Evolutionary conservation across 2,797 vertebrate genomes (phyloP).

Genomic region (Periparus ater): DNA sequence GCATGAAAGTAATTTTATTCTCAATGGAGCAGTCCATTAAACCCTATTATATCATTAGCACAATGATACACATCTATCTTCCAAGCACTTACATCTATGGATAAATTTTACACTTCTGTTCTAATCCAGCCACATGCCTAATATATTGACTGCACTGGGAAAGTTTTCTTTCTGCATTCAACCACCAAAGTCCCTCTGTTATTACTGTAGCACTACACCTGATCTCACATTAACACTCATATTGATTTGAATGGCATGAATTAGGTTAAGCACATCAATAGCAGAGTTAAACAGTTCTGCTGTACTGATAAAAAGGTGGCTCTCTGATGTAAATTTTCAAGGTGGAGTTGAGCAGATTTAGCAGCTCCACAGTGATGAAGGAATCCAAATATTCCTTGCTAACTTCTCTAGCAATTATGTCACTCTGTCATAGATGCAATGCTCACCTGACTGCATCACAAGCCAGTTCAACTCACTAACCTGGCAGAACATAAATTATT

Average conservation of each 20-base stretch:
- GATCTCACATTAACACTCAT: not conserved
- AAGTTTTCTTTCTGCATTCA: not conserved
- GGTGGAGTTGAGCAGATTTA: not conserved
- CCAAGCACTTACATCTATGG: not conserved
- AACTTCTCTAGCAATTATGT: not conserved
- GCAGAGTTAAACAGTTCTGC: not conserved
- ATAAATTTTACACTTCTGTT: not conserved
- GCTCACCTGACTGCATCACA: not conserved
- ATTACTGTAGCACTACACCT: not conserved
- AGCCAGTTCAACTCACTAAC: not conserved
- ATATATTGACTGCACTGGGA: not conserved
- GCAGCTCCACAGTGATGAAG: not conserved
- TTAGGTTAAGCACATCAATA: not conserved
- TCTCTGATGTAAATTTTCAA: not conserved
- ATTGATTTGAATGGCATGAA: not conserved
- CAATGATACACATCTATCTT: not conserved
- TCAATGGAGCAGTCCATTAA: not conserved
- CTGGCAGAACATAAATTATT: not conserved
- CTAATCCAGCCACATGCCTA: not conserved
- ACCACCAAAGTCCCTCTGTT: not conserved
- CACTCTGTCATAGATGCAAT: not conserved
- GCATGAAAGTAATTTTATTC: not conserved
- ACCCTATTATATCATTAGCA: slow-evolving; percentile 11
- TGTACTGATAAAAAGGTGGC: not conserved
- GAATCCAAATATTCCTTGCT: not conserved